A percentile compares a stretch with the other conserved stretches of the same genome.
phyloP scores from a whole-genome alignment of 2,113 vertebrate genomes.

The Phalacrocorax brasilianus region DNA sequence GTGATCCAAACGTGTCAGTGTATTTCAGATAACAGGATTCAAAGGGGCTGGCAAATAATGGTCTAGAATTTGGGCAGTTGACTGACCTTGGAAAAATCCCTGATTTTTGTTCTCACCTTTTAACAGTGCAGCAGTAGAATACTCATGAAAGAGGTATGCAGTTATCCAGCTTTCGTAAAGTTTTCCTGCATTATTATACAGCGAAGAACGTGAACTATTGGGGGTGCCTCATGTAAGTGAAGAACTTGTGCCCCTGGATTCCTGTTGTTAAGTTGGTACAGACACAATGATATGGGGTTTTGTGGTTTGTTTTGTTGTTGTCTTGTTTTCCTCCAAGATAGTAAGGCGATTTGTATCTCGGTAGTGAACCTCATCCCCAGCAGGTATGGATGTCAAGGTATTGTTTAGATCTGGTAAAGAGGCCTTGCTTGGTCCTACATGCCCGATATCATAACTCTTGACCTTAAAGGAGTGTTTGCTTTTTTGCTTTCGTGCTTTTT shows the following conservation, averaged over 20 bases:
- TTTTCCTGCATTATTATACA: not conserved
- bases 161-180: not conserved
- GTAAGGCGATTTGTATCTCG: not conserved
- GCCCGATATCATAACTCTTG: not conserved
- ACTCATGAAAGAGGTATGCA: not conserved
- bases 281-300: not conserved
- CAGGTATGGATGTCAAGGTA: not conserved
- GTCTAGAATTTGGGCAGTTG: not conserved
- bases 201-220: not conserved
- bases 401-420: not conserved
- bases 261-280: not conserved
- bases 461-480: not conserved
- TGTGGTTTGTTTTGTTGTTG: not conserved
- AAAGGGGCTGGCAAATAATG: not conserved
- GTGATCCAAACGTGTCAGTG: rapidly evolving
- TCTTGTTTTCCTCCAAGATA: not conserved
- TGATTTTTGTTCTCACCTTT: not conserved
- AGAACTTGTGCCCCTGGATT: not conserved
- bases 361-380: not conserved
- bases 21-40: not conserved
- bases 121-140: not conserved
- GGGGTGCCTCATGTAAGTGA: not conserved
- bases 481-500: not conserved
- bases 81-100: not conserved
- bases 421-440: not conserved